These are phyloP conservation scores for Parnassius mnemosyne DNA, from an alignment of 2,888 invertebrate genomes.

Conservation along the genomic window DNA sequence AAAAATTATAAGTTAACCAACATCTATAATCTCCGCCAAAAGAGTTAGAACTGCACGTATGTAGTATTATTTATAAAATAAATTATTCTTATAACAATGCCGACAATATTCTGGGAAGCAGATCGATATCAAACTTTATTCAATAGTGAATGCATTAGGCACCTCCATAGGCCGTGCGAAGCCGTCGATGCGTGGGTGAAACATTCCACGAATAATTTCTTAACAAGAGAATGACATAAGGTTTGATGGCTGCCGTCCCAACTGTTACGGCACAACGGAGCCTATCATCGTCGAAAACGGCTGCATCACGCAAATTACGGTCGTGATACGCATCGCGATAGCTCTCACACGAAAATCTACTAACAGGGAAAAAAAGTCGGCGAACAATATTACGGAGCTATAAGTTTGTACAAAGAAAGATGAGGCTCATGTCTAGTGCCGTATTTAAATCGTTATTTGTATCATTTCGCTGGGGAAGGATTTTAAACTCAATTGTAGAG, in stretches of 20 bases:
- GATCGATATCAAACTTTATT: constrained; percentile 62
- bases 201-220: constrained; percentile 60
- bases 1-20: no score
- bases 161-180: constrained; percentile 37
- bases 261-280: constrained; percentile 35
- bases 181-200: constrained; percentile 51
- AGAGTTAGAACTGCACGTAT: constrained; percentile 13
- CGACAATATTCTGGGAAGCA: constrained; percentile 56
- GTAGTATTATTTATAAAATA: constrained; percentile 36
- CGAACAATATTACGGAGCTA: constrained; percentile 52
- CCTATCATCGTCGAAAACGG: constrained; percentile 67
- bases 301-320: constrained; percentile 72
- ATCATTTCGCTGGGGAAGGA: constrained; percentile 27
- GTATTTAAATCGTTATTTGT: constrained; percentile 22
- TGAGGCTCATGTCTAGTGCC: constrained; percentile 40
- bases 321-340: constrained; percentile 51
- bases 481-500: constrained; percentile 32
- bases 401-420: constrained; percentile 50
- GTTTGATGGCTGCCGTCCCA: constrained; percentile 46
- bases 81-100: constrained; percentile 53
- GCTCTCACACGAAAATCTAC: constrained; percentile 46
- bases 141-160: constrained; percentile 70
- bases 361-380: constrained; percentile 54
- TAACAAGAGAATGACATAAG: constrained; percentile 58
- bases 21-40: constrained; percentile 6